Conservation (phyloP, 2,113 vertebrate species). For the Eulemur macaco region DNA sequence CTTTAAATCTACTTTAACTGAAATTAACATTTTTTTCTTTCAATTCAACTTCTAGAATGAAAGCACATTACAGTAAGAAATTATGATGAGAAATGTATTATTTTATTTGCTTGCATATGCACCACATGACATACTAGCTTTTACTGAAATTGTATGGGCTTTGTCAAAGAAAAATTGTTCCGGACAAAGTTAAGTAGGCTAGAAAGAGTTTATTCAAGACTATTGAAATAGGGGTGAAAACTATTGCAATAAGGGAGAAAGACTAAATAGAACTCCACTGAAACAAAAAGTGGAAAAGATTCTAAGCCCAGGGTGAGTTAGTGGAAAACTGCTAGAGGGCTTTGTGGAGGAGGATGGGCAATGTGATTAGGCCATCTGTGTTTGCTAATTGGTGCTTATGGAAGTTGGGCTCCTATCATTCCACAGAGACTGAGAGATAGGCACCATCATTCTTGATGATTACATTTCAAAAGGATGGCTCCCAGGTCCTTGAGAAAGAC, state of each 20-base stretch:
- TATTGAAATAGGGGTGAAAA: neutral
- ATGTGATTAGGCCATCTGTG: neutral
- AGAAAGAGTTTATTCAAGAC: neutral
- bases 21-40: neutral
- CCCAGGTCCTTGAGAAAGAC: neutral
- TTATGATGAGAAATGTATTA: neutral
- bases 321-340: neutral
- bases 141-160: neutral
- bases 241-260: neutral
- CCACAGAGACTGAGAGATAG: neutral
- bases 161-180: neutral
- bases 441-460: neutral
- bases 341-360: neutral
- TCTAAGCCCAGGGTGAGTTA: neutral
- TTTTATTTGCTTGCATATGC: neutral
- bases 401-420: neutral
- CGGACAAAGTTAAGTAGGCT: neutral
- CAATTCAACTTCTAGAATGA: neutral
- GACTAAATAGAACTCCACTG: neutral
- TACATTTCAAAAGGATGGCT: neutral
- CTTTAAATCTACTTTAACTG: slow-evolving; percentile 1
- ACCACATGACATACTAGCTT: neutral
- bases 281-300: neutral
- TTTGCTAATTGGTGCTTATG: neutral
- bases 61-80: neutral